Base-by-base conservation (phyloP, 2,797 vertebrate species). In the Gouania willdenowi region DNA sequence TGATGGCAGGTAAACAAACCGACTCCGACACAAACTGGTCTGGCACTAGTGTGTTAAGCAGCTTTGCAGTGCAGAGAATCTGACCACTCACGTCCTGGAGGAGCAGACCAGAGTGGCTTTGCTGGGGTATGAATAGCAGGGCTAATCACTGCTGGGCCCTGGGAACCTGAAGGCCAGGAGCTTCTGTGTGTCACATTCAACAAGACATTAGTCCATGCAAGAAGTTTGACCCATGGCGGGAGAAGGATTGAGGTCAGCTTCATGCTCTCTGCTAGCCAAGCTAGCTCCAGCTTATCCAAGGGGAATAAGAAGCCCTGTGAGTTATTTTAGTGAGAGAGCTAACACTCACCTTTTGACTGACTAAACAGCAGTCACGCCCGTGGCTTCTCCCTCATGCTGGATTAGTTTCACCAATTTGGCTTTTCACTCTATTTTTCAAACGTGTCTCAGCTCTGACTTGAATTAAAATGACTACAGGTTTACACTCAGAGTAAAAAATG, bases 41-140 rank as follows among this genome's bases (percentile, higher is more conserved):
- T 41, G 18, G 23, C 25, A 27, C 33, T 26, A 27, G 20, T 4
- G n/a, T 41, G 39, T 19, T 31, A 38, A 64, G 45, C 10, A 29
- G 58, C 54, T 64, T 59, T 75, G 37, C 41, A 3, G 26, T 31
- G 26, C 38, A 18, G 41, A 26, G 31, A 5, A 5, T 65, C 49
- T 43, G 42, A 48, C 31, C 57, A 40, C 53, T 65, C 36, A 24
- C 55, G 43, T 61, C 47, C 55, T 54, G 9, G 19, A 29, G 27
- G 35, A 52, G 38, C 40, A 5, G 27, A 15, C 66, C 13, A 13
- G 58, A 31, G 63, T 46, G 47, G 71, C 69, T 76, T 77, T 63
- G 46, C 18, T 39, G n/a, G 27, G 45, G 38, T 70, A 81, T 66
- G 71, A 86, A 84, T 83, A 84, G 81, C 43, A 49, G 23, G 44